Conservation (phyloP, 2,888 invertebrate genomes). For the Bhutanitis thaidina region DNA sequence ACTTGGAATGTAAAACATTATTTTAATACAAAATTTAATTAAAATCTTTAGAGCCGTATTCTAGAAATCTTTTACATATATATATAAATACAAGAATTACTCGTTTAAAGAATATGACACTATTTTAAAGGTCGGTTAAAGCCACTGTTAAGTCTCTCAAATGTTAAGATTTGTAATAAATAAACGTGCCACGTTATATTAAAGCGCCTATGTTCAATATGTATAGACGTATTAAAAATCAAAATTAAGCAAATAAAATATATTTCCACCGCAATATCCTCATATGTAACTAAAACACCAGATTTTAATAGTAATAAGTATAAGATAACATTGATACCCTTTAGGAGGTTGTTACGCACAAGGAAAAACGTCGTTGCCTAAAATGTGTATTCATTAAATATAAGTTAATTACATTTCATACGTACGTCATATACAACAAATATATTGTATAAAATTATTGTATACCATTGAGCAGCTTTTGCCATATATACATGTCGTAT, state of each 20-base stretch:
- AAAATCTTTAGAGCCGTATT: no score
- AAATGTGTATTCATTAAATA: constrained; percentile 5
- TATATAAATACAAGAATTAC: no score
- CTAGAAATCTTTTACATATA: no score
- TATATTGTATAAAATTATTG: not conserved
- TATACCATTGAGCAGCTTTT: not conserved
- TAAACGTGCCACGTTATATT: no score
- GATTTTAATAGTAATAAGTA: not conserved
- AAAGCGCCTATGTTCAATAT: no score
- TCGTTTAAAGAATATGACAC: no score
- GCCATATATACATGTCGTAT: not conserved
- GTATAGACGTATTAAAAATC: no score
- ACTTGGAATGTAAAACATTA: no score
- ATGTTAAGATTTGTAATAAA: no score
- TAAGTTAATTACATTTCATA: constrained; percentile 2
- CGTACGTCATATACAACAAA: not conserved
- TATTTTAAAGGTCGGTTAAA: no score
- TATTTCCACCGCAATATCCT: not conserved
- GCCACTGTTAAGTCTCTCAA: no score
- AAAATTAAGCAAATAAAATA: not conserved
- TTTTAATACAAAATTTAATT: no score
- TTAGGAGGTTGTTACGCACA: constrained; percentile 10
- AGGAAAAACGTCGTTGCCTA: not conserved
- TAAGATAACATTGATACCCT: not conserved
- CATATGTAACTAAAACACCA: not conserved